Evolutionary conservation across 35 echinoderm and acorn worm species (phyloP).

Genomic region (Lytechinus pictus): DNA sequence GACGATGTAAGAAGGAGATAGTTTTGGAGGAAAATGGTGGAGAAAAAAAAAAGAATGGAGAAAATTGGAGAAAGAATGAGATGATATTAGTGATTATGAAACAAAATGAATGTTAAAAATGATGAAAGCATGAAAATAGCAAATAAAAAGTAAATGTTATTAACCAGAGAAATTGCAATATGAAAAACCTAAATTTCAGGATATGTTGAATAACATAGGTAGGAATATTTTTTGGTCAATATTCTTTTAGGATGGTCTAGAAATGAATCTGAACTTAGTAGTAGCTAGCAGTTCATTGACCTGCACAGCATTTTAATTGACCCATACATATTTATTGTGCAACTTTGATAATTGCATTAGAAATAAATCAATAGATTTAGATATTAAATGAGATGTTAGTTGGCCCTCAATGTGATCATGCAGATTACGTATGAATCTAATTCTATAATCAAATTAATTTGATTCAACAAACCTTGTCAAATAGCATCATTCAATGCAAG

Average conservation of each 20-base stretch:
- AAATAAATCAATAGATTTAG: neutral
- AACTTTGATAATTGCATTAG: neutral
- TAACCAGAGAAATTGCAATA: neutral
- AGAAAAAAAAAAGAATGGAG: neutral
- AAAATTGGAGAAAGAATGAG: neutral
- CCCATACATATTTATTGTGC: neutral
- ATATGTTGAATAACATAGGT: neutral
- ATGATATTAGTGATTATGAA: slow-evolving; percentile 13
- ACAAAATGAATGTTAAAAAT: neutral
- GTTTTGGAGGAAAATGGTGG: neutral
- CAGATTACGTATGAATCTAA: neutral
- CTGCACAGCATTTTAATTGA: too few relatives aligned
- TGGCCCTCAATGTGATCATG: neutral
- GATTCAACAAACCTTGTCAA: neutral
- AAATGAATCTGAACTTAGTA: too few relatives aligned
- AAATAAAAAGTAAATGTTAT: neutral
- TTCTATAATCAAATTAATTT: neutral
- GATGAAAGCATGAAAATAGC: neutral
- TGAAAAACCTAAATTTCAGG: neutral
- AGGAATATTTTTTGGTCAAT: neutral
- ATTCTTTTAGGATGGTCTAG: neutral
- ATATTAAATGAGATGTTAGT: neutral
- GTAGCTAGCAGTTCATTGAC: too few relatives aligned
- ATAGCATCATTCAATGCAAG: neutral
- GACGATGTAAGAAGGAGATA: neutral